Conservation (phyloP, 2,113 vertebrate species). For the Paedocypris sp. region DNA sequence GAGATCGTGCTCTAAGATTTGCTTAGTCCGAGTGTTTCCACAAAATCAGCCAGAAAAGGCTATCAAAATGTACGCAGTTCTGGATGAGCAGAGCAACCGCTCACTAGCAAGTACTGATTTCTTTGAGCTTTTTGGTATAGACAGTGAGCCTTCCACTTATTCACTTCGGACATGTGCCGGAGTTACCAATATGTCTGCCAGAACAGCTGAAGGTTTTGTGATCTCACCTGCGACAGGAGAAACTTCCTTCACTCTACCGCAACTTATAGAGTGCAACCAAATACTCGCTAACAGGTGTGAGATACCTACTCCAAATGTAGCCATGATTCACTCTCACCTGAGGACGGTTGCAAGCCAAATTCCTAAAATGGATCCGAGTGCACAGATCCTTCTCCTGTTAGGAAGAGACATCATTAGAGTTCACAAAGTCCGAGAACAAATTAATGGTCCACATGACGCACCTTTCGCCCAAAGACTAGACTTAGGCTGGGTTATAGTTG, state of each 20-base stretch:
- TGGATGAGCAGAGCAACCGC: not conserved
- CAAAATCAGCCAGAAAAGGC: no score
- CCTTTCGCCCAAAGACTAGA: conserved; percentile 6
- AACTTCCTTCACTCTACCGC: not conserved
- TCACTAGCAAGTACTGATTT: not conserved
- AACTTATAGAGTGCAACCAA: not conserved
- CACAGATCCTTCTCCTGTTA: conserved; percentile 4
- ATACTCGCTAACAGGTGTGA: not conserved
- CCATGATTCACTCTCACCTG: not conserved
- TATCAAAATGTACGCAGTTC: not conserved
- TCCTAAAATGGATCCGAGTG: not conserved
- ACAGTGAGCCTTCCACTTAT: no score
- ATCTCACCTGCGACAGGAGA: not conserved
- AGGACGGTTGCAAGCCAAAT: not conserved
- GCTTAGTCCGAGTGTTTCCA: no score
- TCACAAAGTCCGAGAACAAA: not conserved
- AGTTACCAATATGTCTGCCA: not conserved
- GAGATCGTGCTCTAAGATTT: no score
- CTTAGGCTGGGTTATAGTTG: conserved; percentile 10
- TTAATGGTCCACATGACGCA: not conserved
- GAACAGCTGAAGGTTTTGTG: not conserved
- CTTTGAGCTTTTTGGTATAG: no score
- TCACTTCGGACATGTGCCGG: not conserved
- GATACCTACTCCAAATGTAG: not conserved
- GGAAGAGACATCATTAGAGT: conserved; percentile 1